Evolutionary conservation across 2,797 vertebrate genomes (phyloP).

Genomic region (Enteromius mattozi): DNA sequence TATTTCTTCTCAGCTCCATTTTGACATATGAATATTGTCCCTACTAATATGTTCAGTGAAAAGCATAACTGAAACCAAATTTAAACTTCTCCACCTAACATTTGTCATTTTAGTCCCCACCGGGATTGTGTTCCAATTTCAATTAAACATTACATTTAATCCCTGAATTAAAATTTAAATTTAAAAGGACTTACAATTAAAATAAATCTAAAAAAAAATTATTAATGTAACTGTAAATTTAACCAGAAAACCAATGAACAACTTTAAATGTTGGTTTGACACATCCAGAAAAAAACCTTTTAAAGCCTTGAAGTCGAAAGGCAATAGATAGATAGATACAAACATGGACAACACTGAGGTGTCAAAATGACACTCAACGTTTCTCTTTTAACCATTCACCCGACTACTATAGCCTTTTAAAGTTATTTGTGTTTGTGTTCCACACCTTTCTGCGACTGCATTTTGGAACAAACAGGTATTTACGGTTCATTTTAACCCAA

Average conservation of each 20-base stretch:
- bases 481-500: conserved; percentile 61
- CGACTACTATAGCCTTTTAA: conserved; percentile 9
- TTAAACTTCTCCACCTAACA: not conserved
- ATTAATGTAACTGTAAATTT: no score
- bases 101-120: not conserved
- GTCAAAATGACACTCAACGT: not conserved
- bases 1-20: conserved; percentile 35
- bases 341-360: not conserved
- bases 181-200: not conserved
- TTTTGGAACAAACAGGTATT: conserved; percentile 66
- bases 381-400: not conserved
- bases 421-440: conserved; percentile 57
- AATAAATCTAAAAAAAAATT: not conserved
- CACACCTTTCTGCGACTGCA: conserved; percentile 53
- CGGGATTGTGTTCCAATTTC: not conserved
- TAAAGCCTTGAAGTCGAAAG: not conserved
- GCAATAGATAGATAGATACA: not conserved
- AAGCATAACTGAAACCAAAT: not conserved
- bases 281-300: not conserved
- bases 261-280: not conserved
- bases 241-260: no score
- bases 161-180: not conserved
- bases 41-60: conserved; percentile 1
- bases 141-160: not conserved
- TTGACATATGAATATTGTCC: not conserved